These are phyloP conservation scores for Rhingia rostrata DNA, from an alignment of 2,888 invertebrate species.

Conservation along the genomic window DNA sequence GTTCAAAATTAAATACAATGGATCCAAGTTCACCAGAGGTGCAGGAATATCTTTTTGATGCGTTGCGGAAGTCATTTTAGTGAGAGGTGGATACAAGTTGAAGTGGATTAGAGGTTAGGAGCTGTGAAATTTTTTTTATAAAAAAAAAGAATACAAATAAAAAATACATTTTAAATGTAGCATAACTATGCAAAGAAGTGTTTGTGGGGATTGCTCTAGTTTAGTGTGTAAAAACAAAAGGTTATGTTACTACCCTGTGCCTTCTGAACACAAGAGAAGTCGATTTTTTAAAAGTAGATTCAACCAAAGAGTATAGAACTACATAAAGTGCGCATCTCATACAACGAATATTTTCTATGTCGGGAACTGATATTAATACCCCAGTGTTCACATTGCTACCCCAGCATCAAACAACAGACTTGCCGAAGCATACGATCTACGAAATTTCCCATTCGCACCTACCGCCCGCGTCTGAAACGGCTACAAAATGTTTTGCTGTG, in stretches of 20 bases:
- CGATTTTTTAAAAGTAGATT: neutral
- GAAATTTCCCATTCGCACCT: too few relatives aligned
- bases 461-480: too few relatives aligned
- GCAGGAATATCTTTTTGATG: slow-evolving; percentile 89
- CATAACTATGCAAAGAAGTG: slow-evolving; percentile 23
- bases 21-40: slow-evolving; percentile 86
- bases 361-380: too few relatives aligned
- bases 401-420: too few relatives aligned
- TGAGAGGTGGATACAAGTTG: slow-evolving; percentile 19
- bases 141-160: slow-evolving; percentile 31
- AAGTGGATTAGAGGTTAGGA: slow-evolving; percentile 77
- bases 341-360: too few relatives aligned
- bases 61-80: slow-evolving; percentile 87
- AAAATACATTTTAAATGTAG: slow-evolving; percentile 42
- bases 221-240: neutral
- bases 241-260: neutral
- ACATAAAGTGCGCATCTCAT: too few relatives aligned
- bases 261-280: neutral
- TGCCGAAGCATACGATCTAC: too few relatives aligned
- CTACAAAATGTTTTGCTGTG: too few relatives aligned
- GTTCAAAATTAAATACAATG: slow-evolving; percentile 84
- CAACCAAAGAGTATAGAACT: too few relatives aligned
- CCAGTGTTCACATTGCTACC: too few relatives aligned
- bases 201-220: slow-evolving; percentile 48
- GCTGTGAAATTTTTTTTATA: slow-evolving; percentile 77